phyloP scores from a whole-genome alignment of 2,113 vertebrate species.

The Theristicus caerulescens region DNA sequence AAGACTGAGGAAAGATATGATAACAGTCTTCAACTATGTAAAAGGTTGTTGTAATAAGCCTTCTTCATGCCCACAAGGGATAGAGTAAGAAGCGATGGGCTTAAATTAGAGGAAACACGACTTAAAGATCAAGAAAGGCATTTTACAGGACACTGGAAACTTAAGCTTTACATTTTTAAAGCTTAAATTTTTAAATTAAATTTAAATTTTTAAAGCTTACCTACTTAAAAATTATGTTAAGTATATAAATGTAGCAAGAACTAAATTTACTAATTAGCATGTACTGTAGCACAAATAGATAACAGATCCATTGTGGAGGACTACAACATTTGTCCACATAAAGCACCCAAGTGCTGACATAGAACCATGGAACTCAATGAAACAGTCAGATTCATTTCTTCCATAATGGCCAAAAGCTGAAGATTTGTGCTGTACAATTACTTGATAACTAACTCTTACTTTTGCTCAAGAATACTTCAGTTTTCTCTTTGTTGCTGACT shows the following conservation, averaged over 20 bases:
- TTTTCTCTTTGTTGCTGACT: not conserved
- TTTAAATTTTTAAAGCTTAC: not conserved
- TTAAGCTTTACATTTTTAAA: not conserved
- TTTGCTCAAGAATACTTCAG: not conserved
- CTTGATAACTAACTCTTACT: not conserved
- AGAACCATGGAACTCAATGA: not conserved
- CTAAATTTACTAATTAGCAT: not conserved
- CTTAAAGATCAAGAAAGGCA: not conserved
- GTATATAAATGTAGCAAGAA: not conserved
- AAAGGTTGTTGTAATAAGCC: not conserved
- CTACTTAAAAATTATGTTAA: not conserved
- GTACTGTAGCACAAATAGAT: not conserved
- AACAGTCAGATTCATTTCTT: not conserved
- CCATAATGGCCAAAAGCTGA: not conserved
- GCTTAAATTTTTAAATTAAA: not conserved
- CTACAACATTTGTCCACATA: not conserved
- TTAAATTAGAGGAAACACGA: not conserved
- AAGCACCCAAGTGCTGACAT: not conserved
- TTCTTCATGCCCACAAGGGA: not conserved
- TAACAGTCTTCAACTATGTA: conserved; percentile 32
- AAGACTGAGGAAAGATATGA: conserved; percentile 32
- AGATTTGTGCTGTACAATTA: not conserved
- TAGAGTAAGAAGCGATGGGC: not conserved
- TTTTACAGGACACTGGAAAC: not conserved
- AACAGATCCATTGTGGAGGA: not conserved